Evolutionary conservation across 2,797 vertebrate genomes (phyloP).

Genomic region (Chaenodraco wilsoni): DNA sequence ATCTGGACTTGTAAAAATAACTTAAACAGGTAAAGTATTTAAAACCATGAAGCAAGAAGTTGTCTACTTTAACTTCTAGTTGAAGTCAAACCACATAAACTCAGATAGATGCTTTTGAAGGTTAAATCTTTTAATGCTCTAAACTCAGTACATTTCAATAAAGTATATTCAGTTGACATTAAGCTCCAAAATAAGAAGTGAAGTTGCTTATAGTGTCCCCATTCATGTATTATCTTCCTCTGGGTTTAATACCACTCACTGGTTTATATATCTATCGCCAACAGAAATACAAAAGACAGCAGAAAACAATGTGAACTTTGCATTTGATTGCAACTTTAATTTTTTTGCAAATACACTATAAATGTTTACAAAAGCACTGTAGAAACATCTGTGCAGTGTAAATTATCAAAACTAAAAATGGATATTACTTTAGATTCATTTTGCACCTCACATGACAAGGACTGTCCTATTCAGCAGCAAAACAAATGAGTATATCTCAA

Average conservation of each 20-base stretch:
- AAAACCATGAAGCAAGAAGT: not conserved
- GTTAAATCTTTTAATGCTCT: not conserved
- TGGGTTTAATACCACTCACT: not conserved
- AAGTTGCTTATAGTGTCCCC: not conserved
- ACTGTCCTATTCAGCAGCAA: constrained; percentile 88
- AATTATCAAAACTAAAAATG: constrained; percentile 88
- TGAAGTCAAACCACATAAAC: not conserved
- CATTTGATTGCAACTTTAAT: constrained; percentile 76
- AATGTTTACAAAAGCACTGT: constrained; percentile 90
- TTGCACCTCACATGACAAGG: constrained; percentile 85
- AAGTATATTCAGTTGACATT: too few species aligned
- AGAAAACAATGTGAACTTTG: constrained; percentile 43
- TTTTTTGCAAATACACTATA: constrained; percentile 89
- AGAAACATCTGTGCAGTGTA: constrained; percentile 89
- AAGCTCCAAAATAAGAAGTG: not conserved
- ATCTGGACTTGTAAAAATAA: not conserved
- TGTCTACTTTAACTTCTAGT: too few species aligned
- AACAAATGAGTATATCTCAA: constrained; percentile 75
- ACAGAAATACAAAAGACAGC: constrained; percentile 25
- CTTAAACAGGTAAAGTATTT: not conserved
- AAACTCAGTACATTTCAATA: not conserved
- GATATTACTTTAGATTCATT: constrained; percentile 81
- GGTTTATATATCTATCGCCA: not conserved
- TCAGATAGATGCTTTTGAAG: not conserved
- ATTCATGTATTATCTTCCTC: not conserved